These are phyloP conservation scores for Musca vetustissima DNA, from an alignment of 1,140 invertebrate genomes.

Conservation along the genomic window DNA sequence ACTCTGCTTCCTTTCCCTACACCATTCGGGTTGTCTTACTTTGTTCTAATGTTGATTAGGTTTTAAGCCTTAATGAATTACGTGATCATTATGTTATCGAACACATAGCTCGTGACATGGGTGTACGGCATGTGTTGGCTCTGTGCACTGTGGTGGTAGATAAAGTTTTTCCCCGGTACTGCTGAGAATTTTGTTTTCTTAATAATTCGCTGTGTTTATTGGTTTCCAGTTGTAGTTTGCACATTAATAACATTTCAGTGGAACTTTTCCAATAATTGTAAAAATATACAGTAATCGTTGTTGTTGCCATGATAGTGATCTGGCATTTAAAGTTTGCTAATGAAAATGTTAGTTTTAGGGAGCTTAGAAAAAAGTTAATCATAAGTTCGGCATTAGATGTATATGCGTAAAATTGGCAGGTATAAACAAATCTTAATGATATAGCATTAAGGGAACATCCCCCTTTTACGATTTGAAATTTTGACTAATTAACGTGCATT, in stretches of 20 bases:
- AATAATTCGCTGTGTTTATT: slow-evolving; percentile 18
- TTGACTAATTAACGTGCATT: too few species aligned
- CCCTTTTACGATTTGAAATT: too few species aligned
- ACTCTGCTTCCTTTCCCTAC: neutral
- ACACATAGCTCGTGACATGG: neutral
- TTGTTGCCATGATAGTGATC: too few species aligned
- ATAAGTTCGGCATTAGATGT: too few species aligned
- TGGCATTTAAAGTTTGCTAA: too few species aligned
- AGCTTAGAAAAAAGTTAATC: too few species aligned
- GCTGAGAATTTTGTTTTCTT: neutral
- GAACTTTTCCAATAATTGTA: slow-evolving; percentile 12
- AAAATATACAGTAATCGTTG: neutral
- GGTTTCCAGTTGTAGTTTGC: slow-evolving; percentile 7
- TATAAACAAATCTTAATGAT: too few species aligned
- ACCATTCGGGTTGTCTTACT: neutral
- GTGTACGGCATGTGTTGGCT: too few species aligned
- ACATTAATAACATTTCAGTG: slow-evolving; percentile 13
- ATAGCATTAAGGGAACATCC: too few species aligned
- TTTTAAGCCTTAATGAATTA: slow-evolving; percentile 22
- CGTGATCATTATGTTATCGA: slow-evolving; percentile 16
- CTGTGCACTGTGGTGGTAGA: neutral
- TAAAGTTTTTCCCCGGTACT: neutral
- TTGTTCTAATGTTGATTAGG: slow-evolving; percentile 21
- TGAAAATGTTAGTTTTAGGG: too few species aligned
- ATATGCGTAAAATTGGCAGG: too few species aligned